Conservation (phyloP, 1,140 invertebrate genomes). For the Homalodisca vitripennis region DNA sequence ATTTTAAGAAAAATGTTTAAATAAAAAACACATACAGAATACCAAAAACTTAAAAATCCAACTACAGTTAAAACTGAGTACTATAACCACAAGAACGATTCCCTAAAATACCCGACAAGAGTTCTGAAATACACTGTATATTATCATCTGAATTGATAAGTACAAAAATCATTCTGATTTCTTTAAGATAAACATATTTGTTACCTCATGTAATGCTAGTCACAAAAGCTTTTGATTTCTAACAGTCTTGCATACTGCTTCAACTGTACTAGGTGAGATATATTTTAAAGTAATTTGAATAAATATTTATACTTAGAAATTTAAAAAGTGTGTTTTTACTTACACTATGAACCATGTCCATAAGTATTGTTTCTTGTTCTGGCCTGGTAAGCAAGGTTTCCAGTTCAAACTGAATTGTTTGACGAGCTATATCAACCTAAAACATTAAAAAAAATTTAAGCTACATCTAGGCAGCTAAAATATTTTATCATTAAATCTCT, state of each 20-base stretch:
- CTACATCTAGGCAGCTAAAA: too few relatives aligned
- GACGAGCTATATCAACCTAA: slow-evolving; percentile 64
- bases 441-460: slow-evolving; percentile 36
- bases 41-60: too few relatives aligned
- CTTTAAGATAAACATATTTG: background rate
- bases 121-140: too few relatives aligned
- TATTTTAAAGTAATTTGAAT: background rate
- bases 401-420: slow-evolving; percentile 88
- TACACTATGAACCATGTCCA: slow-evolving; percentile 96
- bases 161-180: background rate
- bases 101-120: too few relatives aligned
- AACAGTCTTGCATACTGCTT: background rate
- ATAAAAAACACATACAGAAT: too few relatives aligned
- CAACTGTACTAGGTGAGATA: background rate
- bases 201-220: too few relatives aligned
- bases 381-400: slow-evolving; percentile 88
- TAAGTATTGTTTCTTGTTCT: slow-evolving; percentile 90
- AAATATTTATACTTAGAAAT: background rate
- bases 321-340: slow-evolving; percentile 47
- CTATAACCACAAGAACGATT: too few relatives aligned
- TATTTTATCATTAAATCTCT: too few relatives aligned
- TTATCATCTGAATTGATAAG: too few relatives aligned
- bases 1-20: too few relatives aligned
- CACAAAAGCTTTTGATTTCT: background rate
- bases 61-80: too few relatives aligned